These are phyloP conservation scores for Podarcis cretensis DNA, from an alignment of 2,113 vertebrate genomes.

Conservation along the genomic window DNA sequence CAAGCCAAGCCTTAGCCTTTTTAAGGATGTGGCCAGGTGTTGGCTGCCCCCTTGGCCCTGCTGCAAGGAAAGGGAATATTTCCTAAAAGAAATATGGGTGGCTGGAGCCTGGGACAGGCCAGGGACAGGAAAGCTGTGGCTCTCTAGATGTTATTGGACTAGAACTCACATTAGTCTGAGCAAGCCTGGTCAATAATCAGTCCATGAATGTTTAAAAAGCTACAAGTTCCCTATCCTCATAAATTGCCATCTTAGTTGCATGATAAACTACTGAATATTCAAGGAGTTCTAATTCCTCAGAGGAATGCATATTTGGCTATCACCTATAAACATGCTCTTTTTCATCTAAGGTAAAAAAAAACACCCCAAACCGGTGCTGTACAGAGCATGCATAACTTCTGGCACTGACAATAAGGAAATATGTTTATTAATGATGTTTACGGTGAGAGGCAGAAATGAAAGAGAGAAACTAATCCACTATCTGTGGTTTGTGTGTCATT, in stretches of 20 bases:
- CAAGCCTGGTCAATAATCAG: neutral
- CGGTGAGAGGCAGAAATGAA: conserved; percentile 5
- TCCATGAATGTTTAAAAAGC: neutral
- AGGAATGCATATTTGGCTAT: neutral
- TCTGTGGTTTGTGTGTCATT: neutral
- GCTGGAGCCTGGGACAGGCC: neutral
- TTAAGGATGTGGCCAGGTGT: no score
- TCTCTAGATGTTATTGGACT: neutral
- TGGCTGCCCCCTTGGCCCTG: no score
- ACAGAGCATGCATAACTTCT: neutral
- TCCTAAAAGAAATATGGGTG: neutral
- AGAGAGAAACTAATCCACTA: neutral
- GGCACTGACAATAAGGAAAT: neutral
- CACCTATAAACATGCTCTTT: neutral
- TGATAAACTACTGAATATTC: neutral
- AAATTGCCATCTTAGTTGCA: neutral
- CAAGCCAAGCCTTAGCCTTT: no score
- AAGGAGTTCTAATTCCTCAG: neutral
- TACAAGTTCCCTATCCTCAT: neutral
- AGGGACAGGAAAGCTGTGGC: neutral
- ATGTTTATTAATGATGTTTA: neutral
- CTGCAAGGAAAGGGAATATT: neutral
- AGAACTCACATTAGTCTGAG: neutral
- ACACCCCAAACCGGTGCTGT: neutral
- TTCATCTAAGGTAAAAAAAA: neutral